Evolutionary conservation across 2,888 invertebrate species (phyloP).

Genomic region (Noctua comes): DNA sequence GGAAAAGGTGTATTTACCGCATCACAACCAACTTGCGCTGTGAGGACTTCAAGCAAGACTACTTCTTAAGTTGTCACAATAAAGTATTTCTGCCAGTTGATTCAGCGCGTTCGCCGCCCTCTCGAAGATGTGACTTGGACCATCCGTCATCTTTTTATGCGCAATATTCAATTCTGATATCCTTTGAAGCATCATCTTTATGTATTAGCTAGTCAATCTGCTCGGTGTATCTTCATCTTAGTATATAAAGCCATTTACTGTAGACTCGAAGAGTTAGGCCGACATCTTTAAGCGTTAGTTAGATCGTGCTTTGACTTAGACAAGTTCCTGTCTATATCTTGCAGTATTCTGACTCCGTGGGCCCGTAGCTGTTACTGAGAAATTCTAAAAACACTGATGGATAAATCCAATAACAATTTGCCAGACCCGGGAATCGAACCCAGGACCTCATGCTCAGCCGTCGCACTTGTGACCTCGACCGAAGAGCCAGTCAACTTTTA

Average conservation of each 20-base stretch:
- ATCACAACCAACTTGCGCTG: not conserved
- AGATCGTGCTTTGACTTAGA: not conserved
- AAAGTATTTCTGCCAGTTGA: not conserved
- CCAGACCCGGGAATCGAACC: too few species aligned
- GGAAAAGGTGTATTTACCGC: not conserved
- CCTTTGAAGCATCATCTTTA: slow-evolving; percentile 83
- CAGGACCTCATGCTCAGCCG: too few species aligned
- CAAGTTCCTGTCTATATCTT: not conserved
- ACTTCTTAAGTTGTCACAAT: too few species aligned
- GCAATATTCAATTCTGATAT: slow-evolving; percentile 82
- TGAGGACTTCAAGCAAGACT: not conserved
- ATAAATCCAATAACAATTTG: too few species aligned
- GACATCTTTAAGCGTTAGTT: not conserved
- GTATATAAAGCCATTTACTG: slow-evolving; percentile 1
- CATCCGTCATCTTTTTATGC: slow-evolving; percentile 67
- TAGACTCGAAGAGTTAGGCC: not conserved
- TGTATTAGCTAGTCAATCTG: slow-evolving; percentile 82
- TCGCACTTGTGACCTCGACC: too few species aligned
- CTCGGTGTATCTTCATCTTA: slow-evolving; percentile 54
- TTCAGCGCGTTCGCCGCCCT: not conserved
- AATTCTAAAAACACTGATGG: too few species aligned
- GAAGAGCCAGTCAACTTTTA: not conserved
- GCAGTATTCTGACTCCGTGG: too few species aligned
- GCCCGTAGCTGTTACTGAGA: too few species aligned
- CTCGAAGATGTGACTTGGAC: slow-evolving; percentile 40